Conservation (phyloP, 2,797 vertebrate species). For the Limnodromus scolopaceus region DNA sequence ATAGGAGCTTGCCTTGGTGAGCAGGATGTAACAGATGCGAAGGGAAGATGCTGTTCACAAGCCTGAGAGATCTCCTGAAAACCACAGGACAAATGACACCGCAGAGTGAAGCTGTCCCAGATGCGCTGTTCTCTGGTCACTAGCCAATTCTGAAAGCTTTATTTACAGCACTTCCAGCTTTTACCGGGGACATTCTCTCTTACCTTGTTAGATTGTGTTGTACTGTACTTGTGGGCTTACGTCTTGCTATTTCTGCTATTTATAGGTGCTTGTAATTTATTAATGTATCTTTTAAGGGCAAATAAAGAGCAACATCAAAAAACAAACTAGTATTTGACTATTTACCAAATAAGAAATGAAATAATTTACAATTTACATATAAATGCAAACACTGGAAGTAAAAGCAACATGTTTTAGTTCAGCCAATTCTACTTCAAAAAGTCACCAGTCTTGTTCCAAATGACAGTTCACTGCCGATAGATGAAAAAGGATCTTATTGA, state of each 20-base stretch:
- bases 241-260: slow-evolving; percentile 17
- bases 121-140: not conserved
- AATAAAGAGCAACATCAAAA: slow-evolving; percentile 72
- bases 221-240: not conserved
- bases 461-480: not conserved
- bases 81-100: not conserved
- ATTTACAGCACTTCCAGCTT: not conserved
- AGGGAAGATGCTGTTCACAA: not conserved
- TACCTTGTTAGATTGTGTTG: not conserved
- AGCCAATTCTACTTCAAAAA: not conserved
- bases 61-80: not conserved
- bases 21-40: not conserved
- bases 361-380: not conserved
- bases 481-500: not conserved
- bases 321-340: not conserved
- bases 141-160: not conserved
- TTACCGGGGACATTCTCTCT: not conserved
- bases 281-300: slow-evolving; percentile 47
- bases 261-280: slow-evolving; percentile 50
- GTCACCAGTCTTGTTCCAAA: not conserved
- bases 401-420: not conserved
- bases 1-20: not conserved
- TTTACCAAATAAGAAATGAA: slow-evolving; percentile 6
- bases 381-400: not conserved
- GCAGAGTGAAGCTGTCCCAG: not conserved